Evolutionary conservation across 2,113 vertebrate species (phyloP).

Genomic region (Toxostoma redivivum): DNA sequence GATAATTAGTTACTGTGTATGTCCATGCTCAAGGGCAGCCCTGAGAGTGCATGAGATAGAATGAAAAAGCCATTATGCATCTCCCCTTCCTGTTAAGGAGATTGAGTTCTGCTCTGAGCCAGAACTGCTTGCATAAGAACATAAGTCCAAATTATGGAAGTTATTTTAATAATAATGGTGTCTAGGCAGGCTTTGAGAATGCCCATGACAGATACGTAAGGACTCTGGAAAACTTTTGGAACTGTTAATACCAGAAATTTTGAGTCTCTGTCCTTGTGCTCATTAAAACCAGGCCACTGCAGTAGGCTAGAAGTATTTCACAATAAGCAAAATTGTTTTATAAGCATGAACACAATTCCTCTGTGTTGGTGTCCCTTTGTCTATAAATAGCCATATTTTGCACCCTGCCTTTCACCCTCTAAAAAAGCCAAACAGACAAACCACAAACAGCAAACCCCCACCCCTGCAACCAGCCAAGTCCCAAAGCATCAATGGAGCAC

Average conservation of each 20-base stretch:
- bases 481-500: neutral
- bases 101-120: neutral
- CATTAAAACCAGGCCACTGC: neutral
- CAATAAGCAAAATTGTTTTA: neutral
- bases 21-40: neutral
- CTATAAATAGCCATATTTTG: neutral
- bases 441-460: neutral
- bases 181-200: neutral
- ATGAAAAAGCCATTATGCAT: neutral
- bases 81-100: neutral
- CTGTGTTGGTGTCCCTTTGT: neutral
- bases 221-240: neutral
- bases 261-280: neutral
- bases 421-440: neutral
- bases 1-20: neutral
- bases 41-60: neutral
- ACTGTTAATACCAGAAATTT: neutral
- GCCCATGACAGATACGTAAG: fast-evolving
- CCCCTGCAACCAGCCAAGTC: neutral
- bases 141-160: neutral
- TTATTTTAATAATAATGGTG: neutral
- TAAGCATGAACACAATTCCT: neutral
- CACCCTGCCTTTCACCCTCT: neutral
- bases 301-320: neutral
- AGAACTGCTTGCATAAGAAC: neutral